Percentiles rank a stretch among this genome's conserved stretches.
phyloP scores from a whole-genome alignment of 2,797 vertebrate genomes.

The Lates japonicus region DNA sequence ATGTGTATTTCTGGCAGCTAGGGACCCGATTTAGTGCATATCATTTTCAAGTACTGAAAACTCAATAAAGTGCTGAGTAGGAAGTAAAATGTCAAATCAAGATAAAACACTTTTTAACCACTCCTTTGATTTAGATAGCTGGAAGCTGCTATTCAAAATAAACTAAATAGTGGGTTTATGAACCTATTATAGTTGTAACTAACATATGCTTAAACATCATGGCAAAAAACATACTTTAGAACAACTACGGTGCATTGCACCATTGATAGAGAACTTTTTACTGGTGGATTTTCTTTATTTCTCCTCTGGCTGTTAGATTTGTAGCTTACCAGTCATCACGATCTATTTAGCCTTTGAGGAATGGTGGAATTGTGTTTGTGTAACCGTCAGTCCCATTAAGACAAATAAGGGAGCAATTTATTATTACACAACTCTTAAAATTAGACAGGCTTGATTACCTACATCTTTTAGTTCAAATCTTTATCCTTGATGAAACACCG shows the following conservation, averaged over 20 bases:
- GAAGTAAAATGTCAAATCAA: constrained; percentile 26
- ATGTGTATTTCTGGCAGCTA: constrained; percentile 48
- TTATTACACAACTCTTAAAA: constrained; percentile 38
- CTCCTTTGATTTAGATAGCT: constrained; percentile 6
- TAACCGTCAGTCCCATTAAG: constrained; percentile 67
- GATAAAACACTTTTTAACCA: constrained; percentile 24
- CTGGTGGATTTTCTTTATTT: constrained; percentile 22
- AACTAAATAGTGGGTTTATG: background rate
- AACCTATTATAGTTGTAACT: background rate
- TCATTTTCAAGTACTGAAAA: constrained; percentile 37
- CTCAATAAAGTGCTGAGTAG: constrained; percentile 21
- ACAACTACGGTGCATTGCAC: background rate
- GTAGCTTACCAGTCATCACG: background rate
- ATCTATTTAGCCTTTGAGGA: constrained; percentile 74
- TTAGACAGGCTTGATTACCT: background rate
- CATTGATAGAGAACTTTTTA: background rate
- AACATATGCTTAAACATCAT: constrained; percentile 20
- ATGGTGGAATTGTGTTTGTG: constrained; percentile 68
- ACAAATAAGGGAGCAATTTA: constrained; percentile 57
- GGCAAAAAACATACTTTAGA: background rate
- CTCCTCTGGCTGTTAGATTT: constrained; percentile 26
- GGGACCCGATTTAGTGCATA: constrained; percentile 26
- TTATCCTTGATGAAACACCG: background rate
- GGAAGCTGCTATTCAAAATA: constrained; percentile 19
- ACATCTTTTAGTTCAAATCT: constrained; percentile 23